Evolutionary conservation across 1,140 invertebrate species (phyloP), one percentile per base, ranked within the genome.

Genomic region (Monochamus saltuarius): DNA sequence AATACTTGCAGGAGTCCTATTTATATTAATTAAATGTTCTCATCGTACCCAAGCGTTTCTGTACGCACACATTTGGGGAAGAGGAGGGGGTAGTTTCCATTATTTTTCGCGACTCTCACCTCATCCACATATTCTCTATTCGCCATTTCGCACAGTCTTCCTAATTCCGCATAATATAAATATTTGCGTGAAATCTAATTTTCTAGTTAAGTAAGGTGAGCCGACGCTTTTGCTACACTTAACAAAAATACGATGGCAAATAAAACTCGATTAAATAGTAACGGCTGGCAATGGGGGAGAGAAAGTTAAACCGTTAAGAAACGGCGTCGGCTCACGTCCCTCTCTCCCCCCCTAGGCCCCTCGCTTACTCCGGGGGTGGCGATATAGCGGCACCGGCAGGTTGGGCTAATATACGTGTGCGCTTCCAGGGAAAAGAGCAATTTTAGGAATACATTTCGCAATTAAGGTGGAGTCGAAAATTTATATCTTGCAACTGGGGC

Each of bases 391-490:
- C 22, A 29, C 22, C 22, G 22, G 22, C 22, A 29, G 22, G 22
- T 29, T 29, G 22, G 22, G 22, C 22, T 29, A 42, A 29, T n/a
- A 7, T 19, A 50, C 17, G 46, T 39, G 47, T 13, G 16, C 38
- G 43, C 29, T 43, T 50, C 22, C 34, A 53, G 16, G 29, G 55
- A 62, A 51, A 52, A 56, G 13, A 50, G 45, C 54, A 62, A 57
- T 62, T 56, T 42, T 53, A 49, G 14, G 56, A 66, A 66, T 66
- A 63, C 61, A 63, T 55, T 59, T 35, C 36, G 59, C 61, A 66
- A 66, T 66, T 66, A 66, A 66, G 61, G 61, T 63, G 55, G 54
- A 64, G 56, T 63, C 52, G 61, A 60, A 59, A 63, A 63, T 66
- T 66, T 66, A 66, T 60, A 59, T 49, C 47, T 40, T 38, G 40